Conservation (phyloP, 2,797 vertebrate species). For the Anableps anableps region DNA sequence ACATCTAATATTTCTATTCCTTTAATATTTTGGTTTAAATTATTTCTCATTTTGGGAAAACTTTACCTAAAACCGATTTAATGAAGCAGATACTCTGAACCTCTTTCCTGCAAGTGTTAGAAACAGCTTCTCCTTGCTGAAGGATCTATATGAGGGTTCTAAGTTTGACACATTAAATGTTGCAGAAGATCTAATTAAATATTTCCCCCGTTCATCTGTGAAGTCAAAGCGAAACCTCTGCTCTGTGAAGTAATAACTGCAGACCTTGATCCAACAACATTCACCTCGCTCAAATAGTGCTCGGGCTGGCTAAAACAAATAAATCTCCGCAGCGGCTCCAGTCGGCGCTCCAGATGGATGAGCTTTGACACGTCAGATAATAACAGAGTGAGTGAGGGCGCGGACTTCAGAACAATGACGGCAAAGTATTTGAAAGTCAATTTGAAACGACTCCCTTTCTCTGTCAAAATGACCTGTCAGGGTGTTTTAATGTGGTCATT, state of each 20-base stretch:
- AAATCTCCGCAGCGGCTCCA: slow-evolving; percentile 34
- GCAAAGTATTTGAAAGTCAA: slow-evolving; percentile 63
- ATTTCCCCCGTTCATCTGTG: neutral
- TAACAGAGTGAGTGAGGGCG: slow-evolving; percentile 45
- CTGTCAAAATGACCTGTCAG: slow-evolving; percentile 51
- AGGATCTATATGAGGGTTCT: neutral
- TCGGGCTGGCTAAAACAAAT: slow-evolving; percentile 47
- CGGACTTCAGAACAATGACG: slow-evolving; percentile 37
- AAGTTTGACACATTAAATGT: neutral
- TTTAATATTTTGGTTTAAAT: neutral
- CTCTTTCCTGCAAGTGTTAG: neutral
- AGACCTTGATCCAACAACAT: slow-evolving; percentile 48
- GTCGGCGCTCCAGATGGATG: slow-evolving; percentile 56
- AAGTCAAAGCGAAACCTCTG: neutral
- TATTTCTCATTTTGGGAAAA: too few relatives aligned
- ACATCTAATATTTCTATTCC: neutral
- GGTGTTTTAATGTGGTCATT: slow-evolving; percentile 42
- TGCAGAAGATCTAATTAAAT: slow-evolving; percentile 8
- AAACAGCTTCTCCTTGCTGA: neutral
- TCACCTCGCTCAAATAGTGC: slow-evolving; percentile 57
- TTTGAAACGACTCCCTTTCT: slow-evolving; percentile 23
- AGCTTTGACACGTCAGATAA: slow-evolving; percentile 48
- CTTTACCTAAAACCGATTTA: neutral
- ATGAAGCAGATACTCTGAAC: neutral
- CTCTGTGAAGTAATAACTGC: slow-evolving; percentile 37